Evolutionary conservation across 2,888 invertebrate genomes (phyloP).

Genomic region (Aleiodes testaceus): DNA sequence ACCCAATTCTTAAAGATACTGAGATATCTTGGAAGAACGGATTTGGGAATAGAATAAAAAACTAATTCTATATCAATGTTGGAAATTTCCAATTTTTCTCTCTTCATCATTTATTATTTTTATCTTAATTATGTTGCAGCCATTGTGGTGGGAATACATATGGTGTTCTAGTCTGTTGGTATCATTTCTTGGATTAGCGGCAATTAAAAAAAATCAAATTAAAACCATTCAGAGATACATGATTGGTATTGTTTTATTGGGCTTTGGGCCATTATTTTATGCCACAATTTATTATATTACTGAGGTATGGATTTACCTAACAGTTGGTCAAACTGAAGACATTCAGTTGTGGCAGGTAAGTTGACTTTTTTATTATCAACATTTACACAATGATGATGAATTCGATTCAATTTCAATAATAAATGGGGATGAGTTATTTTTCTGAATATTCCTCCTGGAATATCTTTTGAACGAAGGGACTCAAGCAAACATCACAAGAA

Average conservation of each 20-base stretch:
- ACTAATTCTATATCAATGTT: neutral
- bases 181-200: slow-evolving; percentile 89
- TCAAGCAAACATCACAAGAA: neutral
- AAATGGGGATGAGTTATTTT: no score
- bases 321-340: slow-evolving; percentile 80
- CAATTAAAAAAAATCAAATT: slow-evolving; percentile 88
- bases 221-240: slow-evolving; percentile 85
- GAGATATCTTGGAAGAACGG: no score
- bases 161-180: slow-evolving; percentile 91
- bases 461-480: neutral
- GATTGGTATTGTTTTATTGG: slow-evolving; percentile 85
- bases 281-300: slow-evolving; percentile 87
- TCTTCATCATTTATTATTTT: slow-evolving; percentile 18
- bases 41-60: no score
- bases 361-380: neutral
- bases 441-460: neutral
- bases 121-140: slow-evolving; percentile 75
- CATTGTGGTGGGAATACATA: slow-evolving; percentile 93
- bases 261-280: slow-evolving; percentile 86
- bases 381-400: no score
- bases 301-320: slow-evolving; percentile 88
- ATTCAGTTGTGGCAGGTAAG: slow-evolving; percentile 88
- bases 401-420: no score
- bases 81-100: no score
- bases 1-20: no score